Percentiles rank a stretch among this genome's conserved stretches.
Conservation (phyloP, 2,113 vertebrate species). For the Synodontis membranacea region DNA sequence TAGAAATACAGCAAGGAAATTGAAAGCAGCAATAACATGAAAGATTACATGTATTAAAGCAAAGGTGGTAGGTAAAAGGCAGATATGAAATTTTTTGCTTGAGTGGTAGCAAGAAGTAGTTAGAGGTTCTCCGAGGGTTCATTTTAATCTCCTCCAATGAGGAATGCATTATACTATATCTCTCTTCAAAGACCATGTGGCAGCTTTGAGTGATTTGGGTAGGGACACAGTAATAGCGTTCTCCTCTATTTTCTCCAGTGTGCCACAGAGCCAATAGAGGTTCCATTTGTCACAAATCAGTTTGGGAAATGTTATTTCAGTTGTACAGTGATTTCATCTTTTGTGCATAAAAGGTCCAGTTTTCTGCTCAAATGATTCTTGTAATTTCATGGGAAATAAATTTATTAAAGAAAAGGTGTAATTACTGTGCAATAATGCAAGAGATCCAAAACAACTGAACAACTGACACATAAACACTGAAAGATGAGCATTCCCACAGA, state of each 20-base stretch:
- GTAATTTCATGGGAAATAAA: not conserved
- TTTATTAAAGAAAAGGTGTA: not conserved
- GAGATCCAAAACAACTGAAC: not conserved
- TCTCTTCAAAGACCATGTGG: not conserved
- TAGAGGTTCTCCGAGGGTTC: conserved; percentile 7
- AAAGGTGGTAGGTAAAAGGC: not conserved
- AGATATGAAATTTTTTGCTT: not conserved
- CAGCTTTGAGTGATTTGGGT: not conserved
- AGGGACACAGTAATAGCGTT: not conserved
- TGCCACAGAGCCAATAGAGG: not conserved
- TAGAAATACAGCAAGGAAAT: not conserved
- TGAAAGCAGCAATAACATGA: not conserved
- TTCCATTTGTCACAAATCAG: conserved; percentile 2
- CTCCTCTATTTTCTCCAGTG: conserved; percentile 2
- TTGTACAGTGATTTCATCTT: conserved; percentile 21
- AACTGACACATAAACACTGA: not conserved
- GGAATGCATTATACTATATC: not conserved
- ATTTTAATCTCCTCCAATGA: not conserved
- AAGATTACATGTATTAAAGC: not conserved
- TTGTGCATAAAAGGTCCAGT: not conserved
- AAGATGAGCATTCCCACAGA: conserved; percentile 5
- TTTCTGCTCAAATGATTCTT: conserved; percentile 5
- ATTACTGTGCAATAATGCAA: conserved; percentile 4
- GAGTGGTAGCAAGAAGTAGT: not conserved
- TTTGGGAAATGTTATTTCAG: conserved; percentile 22